Conservation (phyloP, 2,113 vertebrate genomes). For the Ibidorhyncha struthersii region DNA sequence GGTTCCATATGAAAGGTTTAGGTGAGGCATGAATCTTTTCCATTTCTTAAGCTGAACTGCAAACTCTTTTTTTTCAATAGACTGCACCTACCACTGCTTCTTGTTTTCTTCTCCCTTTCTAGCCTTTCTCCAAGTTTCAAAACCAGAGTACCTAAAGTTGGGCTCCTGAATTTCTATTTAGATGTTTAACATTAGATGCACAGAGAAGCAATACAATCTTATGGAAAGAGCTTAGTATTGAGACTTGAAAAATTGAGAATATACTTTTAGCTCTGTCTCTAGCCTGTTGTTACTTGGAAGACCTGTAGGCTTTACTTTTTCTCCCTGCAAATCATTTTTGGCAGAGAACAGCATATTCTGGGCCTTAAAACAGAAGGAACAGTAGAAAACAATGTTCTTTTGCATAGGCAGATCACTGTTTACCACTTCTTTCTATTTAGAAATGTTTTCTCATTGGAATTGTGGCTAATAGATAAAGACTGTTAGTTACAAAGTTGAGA, state of each 20-base stretch:
- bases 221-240: not conserved
- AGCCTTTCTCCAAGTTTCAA: not conserved
- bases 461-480: not conserved
- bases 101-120: not conserved
- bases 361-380: not conserved
- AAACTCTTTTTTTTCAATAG: not conserved
- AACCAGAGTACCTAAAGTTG: not conserved
- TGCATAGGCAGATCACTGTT: not conserved
- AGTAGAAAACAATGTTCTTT: not conserved
- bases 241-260: not conserved
- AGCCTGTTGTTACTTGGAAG: not conserved
- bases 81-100: not conserved
- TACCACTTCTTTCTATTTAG: not conserved
- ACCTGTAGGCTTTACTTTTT: not conserved
- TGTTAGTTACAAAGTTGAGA: not conserved
- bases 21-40: not conserved
- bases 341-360: not conserved
- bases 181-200: not conserved
- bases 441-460: not conserved
- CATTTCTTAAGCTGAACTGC: not conserved
- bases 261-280: not conserved
- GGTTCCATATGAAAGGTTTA: not conserved
- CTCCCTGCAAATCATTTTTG: not conserved
- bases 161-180: not conserved
- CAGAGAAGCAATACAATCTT: not conserved